Evolutionary conservation across 2,797 vertebrate species (phyloP).

Genomic region (Phylloscopus collybita): DNA sequence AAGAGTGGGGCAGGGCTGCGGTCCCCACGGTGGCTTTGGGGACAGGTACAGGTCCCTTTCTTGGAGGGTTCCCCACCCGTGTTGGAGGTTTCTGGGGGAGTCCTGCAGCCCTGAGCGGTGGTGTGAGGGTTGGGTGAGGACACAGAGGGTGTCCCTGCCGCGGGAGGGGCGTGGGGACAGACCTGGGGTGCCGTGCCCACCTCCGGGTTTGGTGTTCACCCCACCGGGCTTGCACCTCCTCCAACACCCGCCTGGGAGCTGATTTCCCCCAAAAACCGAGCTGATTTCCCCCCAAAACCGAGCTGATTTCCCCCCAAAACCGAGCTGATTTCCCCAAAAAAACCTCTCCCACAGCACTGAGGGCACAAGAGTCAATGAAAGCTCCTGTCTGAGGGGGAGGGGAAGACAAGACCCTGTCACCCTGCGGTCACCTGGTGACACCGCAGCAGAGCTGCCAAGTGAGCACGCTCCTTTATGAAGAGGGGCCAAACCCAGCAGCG

Average conservation of each 20-base stretch:
- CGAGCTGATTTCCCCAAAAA: background rate
- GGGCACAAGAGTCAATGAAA: background rate
- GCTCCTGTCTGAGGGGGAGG: rapidly evolving
- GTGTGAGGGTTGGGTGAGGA: rapidly evolving
- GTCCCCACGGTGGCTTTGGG: background rate
- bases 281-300: no score
- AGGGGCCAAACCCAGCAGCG: background rate
- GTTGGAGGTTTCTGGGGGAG: background rate
- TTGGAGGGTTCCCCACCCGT: background rate
- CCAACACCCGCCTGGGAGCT: background rate
- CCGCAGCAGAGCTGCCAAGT: rapidly evolving
- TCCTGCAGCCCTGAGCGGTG: rapidly evolving
- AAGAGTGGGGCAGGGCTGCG: background rate
- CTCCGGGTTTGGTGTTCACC: rapidly evolving
- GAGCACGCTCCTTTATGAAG: rapidly evolving
- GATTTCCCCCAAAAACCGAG: background rate
- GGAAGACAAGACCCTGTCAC: background rate
- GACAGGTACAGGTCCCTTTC: background rate
- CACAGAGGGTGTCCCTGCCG: background rate
- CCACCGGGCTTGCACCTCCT: rapidly evolving
- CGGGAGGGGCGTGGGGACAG: background rate
- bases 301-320: background rate
- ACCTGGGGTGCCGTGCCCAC: background rate
- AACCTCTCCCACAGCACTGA: rapidly evolving
- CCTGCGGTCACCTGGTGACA: background rate